A percentile compares a stretch with the other conserved stretches of the same genome.
Evolutionary conservation across 2,888 invertebrate genomes (phyloP).

Genomic region (Torymus auratus): DNA sequence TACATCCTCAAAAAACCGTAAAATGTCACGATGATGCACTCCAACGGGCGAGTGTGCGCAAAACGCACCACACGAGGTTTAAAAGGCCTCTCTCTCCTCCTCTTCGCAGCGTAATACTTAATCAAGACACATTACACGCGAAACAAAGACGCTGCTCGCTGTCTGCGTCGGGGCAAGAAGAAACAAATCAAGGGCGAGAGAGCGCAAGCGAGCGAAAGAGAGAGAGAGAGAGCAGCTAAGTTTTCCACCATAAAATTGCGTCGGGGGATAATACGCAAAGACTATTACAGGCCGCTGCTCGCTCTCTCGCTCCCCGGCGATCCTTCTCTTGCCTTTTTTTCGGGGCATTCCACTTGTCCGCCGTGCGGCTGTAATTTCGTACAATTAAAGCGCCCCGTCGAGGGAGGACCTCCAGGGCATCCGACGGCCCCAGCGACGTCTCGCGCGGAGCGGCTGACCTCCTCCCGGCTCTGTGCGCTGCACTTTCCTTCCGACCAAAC

Average conservation of each 20-base stretch:
- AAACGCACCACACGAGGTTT: constrained; percentile 28
- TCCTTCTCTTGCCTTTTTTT: constrained; percentile 51
- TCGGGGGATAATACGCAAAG: constrained; percentile 59
- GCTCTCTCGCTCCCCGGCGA: constrained; percentile 16
- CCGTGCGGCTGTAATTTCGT: constrained; percentile 57
- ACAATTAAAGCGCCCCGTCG: constrained; percentile 57
- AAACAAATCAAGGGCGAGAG: constrained; percentile 36
- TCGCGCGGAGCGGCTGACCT: constrained; percentile 31
- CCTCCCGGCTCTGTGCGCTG: constrained; percentile 25
- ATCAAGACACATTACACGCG: constrained; percentile 57
- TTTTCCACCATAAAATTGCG: constrained; percentile 59
- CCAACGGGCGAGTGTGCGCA: constrained; percentile 20
- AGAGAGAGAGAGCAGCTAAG: constrained; percentile 27
- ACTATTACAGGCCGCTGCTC: constrained; percentile 56
- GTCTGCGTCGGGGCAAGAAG: constrained; percentile 25
- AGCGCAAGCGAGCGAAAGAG: background rate
- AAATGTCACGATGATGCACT: constrained; percentile 54
- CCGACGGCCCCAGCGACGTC: constrained; percentile 25
- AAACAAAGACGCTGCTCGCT: constrained; percentile 50
- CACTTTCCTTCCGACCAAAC: background rate
- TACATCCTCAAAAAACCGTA: constrained; percentile 40
- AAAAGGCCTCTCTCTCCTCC: constrained; percentile 9
- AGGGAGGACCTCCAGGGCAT: constrained; percentile 56
- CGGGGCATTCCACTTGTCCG: constrained; percentile 59
- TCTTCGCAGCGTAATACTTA: constrained; percentile 52